These are phyloP conservation scores for Megaptera novaeangliae DNA, from an alignment of 2,113 vertebrate genomes.

Conservation along the genomic window DNA sequence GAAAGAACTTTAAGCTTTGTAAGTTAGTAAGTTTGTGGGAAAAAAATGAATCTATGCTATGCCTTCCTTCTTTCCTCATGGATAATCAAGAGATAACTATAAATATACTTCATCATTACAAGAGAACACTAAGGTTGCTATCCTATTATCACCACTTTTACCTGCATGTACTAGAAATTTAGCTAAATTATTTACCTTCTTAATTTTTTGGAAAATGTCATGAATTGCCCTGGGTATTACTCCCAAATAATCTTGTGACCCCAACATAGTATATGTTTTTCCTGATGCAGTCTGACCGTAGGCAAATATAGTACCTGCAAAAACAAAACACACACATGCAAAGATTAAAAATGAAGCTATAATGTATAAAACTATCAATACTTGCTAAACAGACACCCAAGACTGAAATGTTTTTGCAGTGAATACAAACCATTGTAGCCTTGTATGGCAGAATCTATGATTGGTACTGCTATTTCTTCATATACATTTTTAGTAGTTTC, in stretches of 20 bases:
- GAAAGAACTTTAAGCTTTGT: not conserved
- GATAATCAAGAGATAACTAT: not conserved
- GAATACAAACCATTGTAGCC: constrained; percentile 92
- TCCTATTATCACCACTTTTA: not conserved
- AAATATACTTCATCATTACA: not conserved
- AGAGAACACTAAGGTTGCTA: not conserved
- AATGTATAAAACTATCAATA: not conserved
- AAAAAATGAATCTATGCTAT: not conserved
- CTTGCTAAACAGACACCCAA: not conserved
- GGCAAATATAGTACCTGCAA: constrained; percentile 95
- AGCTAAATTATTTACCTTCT: constrained; percentile 81
- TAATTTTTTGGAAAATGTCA: constrained; percentile 93
- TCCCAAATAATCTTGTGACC: constrained; percentile 82
- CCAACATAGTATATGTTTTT: constrained; percentile 98
- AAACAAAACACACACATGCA: not conserved
- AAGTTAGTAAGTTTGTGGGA: not conserved
- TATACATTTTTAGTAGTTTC: constrained; percentile 91
- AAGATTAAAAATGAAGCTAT: not conserved
- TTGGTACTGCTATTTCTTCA: constrained; percentile 89
- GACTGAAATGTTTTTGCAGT: not conserved
- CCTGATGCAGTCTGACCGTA: constrained; percentile 97
- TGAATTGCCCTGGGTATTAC: constrained; percentile 93
- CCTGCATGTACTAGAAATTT: not conserved
- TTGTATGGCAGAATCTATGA: constrained; percentile 91
- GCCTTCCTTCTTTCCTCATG: not conserved